These are phyloP conservation scores for Cynopterus brachyotis DNA, from an alignment of 2,113 vertebrate species.

Conservation along the genomic window DNA sequence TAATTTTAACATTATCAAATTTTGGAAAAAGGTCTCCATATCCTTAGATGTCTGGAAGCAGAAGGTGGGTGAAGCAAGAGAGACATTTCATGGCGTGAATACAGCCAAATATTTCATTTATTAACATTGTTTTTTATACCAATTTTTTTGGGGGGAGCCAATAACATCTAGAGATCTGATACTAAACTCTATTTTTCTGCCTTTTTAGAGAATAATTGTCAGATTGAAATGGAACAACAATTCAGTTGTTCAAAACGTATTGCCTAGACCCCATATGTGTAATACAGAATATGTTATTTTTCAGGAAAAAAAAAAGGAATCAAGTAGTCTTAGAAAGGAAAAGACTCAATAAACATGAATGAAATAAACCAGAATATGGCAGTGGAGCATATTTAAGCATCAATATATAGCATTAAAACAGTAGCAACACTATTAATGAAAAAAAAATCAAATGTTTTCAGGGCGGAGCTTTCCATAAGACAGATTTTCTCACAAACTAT, in stretches of 20 bases:
- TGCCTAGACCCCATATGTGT: background rate
- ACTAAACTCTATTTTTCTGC: background rate
- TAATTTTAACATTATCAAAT: background rate
- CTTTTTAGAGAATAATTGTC: background rate
- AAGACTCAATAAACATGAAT: background rate
- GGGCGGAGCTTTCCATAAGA: background rate
- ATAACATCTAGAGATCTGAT: background rate
- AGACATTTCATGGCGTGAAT: conserved; percentile 79
- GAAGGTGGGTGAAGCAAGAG: conserved; percentile 1
- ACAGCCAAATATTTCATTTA: conserved; percentile 91
- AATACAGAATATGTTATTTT: background rate
- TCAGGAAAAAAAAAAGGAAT: background rate
- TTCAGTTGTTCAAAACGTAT: background rate
- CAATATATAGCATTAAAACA: background rate
- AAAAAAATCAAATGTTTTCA: background rate
- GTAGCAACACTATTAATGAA: background rate
- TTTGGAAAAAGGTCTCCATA: background rate
- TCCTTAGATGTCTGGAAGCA: background rate
- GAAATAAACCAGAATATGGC: background rate
- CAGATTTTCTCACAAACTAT: background rate
- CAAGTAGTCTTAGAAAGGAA: background rate
- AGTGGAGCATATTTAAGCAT: background rate
- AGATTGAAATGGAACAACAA: background rate
- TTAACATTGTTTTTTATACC: conserved; percentile 80
- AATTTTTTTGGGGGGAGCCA: background rate